Percentiles rank a stretch among this genome's conserved stretches.
Evolutionary conservation across 2,113 vertebrate species (phyloP).

Genomic region (Telmatochromis sp.): DNA sequence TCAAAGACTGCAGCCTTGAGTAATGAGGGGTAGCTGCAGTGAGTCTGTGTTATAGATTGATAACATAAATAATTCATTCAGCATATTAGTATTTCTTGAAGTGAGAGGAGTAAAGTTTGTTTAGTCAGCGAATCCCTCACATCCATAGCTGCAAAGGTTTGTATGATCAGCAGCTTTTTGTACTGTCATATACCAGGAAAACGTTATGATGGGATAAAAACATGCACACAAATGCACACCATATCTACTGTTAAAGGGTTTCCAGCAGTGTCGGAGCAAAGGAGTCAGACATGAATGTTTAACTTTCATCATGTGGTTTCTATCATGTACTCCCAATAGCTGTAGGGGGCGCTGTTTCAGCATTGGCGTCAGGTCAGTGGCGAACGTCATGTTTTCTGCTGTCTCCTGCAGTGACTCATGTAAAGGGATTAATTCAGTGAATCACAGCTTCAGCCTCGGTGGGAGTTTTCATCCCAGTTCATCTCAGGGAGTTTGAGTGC

Average conservation of each 20-base stretch:
- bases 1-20: neutral
- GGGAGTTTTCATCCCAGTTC: neutral
- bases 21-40: neutral
- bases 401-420: neutral
- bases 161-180: neutral
- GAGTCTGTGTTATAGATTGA: neutral
- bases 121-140: neutral
- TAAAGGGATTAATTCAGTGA: neutral
- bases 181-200: neutral
- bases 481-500: constrained; percentile 27
- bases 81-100: neutral
- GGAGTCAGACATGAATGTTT: neutral
- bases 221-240: neutral
- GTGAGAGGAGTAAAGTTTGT: neutral
- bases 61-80: neutral
- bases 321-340: neutral
- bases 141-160: neutral
- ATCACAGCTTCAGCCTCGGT: neutral
- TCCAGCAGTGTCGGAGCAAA: neutral
- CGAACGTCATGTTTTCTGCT: neutral
- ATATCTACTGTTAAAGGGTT: neutral
- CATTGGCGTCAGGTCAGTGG: neutral
- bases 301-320: neutral
- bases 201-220: neutral
- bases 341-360: neutral